phyloP scores from a whole-genome alignment of 1,140 invertebrate species.

The Trachymyrmex septentrionalis region DNA sequence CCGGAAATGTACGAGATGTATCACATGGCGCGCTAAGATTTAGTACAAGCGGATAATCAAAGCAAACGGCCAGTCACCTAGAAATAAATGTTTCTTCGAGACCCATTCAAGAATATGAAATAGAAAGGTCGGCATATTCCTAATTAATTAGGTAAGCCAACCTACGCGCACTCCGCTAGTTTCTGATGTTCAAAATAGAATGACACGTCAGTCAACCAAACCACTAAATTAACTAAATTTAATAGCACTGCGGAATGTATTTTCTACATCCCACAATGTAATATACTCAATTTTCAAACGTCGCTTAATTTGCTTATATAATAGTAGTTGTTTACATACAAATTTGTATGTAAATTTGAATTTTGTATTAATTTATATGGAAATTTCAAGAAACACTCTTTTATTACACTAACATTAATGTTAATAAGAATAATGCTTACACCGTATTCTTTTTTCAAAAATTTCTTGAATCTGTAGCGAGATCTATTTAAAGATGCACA shows the following conservation, averaged over 20 bases:
- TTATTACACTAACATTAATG: background rate
- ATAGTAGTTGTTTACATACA: background rate
- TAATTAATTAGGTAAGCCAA: constrained; percentile 37
- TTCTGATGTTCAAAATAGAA: background rate
- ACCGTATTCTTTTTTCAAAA: background rate
- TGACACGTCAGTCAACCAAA: background rate
- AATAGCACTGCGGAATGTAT: constrained; percentile 9
- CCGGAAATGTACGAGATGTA: constrained; percentile 31
- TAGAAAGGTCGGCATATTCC: background rate
- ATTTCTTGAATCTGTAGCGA: background rate
- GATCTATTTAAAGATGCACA: background rate
- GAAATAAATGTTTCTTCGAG: constrained; percentile 26
- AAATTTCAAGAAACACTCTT: background rate
- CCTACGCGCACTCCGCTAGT: background rate
- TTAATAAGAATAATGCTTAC: background rate
- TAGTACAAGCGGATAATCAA: constrained; percentile 36
- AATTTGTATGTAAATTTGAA: constrained; percentile 25
- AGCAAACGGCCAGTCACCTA: constrained; percentile 17
- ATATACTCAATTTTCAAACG: constrained; percentile 6
- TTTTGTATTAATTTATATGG: constrained; percentile 27
- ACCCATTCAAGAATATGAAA: constrained; percentile 1
- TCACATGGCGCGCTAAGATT: constrained; percentile 12
- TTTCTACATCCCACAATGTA: background rate
- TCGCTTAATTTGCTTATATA: constrained; percentile 14
- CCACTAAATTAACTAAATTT: constrained; percentile 32